Percentiles rank a stretch among this genome's conserved stretches.
These are phyloP conservation scores for Arctia plantaginis DNA, from an alignment of 2,888 invertebrate species.

Conservation along the genomic window DNA sequence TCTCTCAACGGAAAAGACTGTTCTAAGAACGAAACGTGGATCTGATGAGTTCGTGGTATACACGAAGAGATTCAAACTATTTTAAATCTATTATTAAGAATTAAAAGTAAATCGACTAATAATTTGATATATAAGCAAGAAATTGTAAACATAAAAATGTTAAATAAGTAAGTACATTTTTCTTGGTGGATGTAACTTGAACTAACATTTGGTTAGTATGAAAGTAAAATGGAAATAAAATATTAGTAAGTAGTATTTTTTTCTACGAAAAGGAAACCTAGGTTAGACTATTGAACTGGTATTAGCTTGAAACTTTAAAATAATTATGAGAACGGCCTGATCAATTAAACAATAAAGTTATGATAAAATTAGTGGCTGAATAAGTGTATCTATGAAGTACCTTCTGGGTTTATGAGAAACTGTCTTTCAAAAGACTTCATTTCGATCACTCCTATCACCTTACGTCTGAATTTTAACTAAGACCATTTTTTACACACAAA, in stretches of 20 bases:
- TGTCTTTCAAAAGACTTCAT: too few relatives aligned
- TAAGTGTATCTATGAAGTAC: too few relatives aligned
- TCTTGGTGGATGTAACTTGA: not conserved
- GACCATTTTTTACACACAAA: too few relatives aligned
- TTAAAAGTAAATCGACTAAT: not conserved
- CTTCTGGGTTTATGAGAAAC: too few relatives aligned
- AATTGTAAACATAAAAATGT: too few relatives aligned
- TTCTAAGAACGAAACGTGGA: constrained; percentile 60
- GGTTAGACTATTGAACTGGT: not conserved
- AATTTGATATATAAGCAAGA: not conserved
- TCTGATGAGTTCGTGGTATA: constrained; percentile 61
- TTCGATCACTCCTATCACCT: too few relatives aligned
- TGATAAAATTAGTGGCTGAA: too few relatives aligned
- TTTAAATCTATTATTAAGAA: constrained; percentile 30
- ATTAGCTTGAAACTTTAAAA: too few relatives aligned
- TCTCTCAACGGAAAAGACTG: constrained; percentile 45
- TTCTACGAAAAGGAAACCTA: not conserved
- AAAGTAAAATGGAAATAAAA: not conserved
- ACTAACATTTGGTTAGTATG: not conserved
- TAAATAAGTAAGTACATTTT: too few relatives aligned
- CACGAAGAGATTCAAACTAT: constrained; percentile 70
- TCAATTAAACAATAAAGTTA: too few relatives aligned
- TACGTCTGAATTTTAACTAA: too few relatives aligned
- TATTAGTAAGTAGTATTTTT: not conserved
- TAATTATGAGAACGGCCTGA: too few relatives aligned